A percentile compares a stretch with the other conserved stretches of the same genome.
Evolutionary conservation across 2,888 invertebrate genomes (phyloP).

Genomic region (Seira musarum): DNA sequence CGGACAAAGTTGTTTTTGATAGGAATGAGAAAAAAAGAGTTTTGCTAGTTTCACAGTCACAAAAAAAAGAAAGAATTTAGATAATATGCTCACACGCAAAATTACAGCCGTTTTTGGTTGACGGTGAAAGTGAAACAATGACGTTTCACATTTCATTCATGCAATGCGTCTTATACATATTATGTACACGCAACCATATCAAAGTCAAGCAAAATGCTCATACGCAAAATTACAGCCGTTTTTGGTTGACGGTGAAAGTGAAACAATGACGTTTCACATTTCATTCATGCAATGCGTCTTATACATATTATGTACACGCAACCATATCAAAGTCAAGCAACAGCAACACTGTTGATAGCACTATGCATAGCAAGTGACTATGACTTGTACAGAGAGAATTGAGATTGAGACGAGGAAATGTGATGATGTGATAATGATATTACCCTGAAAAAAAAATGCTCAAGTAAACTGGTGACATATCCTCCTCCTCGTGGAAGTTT

Average conservation of each 20-base stretch:
- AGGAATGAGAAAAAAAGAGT: slow-evolving; percentile 7
- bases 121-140: slow-evolving; percentile 41
- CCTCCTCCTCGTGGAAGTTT: too few species aligned
- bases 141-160: neutral
- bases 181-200: neutral
- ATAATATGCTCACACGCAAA: neutral
- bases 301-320: neutral
- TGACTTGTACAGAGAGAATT: neutral
- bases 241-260: slow-evolving; percentile 25
- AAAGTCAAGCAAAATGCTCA: neutral
- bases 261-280: slow-evolving; percentile 28
- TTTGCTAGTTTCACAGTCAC: neutral
- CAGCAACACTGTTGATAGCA: too few species aligned
- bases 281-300: neutral
- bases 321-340: neutral
- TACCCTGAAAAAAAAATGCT: too few species aligned
- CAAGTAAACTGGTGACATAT: too few species aligned
- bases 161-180: neutral
- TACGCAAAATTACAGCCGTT: neutral
- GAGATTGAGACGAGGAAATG: slow-evolving; percentile 4
- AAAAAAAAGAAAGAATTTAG: slow-evolving; percentile 16
- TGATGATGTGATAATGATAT: slow-evolving; percentile 8
- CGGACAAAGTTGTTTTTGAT: slow-evolving; percentile 6
- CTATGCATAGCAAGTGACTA: too few species aligned
- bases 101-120: neutral